A percentile compares a stretch with the other conserved stretches of the same genome.
phyloP scores from a whole-genome alignment of 2,113 vertebrate genomes.

The Hypanus sabinus region DNA sequence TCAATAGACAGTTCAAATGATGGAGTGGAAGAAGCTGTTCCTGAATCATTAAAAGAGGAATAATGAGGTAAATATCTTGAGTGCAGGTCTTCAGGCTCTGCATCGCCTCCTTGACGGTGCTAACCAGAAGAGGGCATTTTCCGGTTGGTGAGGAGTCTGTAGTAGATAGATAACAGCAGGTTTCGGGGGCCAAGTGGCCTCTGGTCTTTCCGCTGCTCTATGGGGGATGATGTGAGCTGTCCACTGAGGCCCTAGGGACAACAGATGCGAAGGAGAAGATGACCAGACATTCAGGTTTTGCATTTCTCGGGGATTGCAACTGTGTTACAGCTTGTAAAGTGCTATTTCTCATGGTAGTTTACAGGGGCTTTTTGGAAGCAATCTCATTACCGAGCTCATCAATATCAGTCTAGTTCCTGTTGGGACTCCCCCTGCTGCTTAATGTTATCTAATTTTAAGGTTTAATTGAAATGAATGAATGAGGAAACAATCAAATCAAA shows the following conservation, averaged over 20 bases:
- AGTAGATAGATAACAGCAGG: background rate
- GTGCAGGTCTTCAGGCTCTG: too few species aligned
- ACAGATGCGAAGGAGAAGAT: background rate
- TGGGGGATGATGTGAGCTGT: too few species aligned
- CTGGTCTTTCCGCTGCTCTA: background rate
- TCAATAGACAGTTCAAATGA: too few species aligned
- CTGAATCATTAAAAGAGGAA: too few species aligned
- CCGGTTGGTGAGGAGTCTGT: too few species aligned
- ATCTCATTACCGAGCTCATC: background rate
- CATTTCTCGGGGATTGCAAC: too few species aligned
- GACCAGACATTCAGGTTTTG: too few species aligned
- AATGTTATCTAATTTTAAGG: slow-evolving; percentile 19
- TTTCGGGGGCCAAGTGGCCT: background rate
- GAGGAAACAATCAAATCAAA: background rate
- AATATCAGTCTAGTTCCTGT: background rate
- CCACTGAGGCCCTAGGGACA: background rate
- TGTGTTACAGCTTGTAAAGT: background rate
- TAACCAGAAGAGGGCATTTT: too few species aligned
- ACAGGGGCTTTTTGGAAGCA: background rate
- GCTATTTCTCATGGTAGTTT: background rate
- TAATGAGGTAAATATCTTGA: too few species aligned
- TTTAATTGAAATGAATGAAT: slow-evolving; percentile 23
- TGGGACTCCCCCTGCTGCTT: slow-evolving; percentile 11
- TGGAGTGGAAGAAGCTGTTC: too few species aligned
- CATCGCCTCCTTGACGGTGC: too few species aligned